Evolutionary conservation across 2,113 vertebrate species (phyloP), one percentile per base, ranked within the genome.

Genomic region (Phaethon lepturus): DNA sequence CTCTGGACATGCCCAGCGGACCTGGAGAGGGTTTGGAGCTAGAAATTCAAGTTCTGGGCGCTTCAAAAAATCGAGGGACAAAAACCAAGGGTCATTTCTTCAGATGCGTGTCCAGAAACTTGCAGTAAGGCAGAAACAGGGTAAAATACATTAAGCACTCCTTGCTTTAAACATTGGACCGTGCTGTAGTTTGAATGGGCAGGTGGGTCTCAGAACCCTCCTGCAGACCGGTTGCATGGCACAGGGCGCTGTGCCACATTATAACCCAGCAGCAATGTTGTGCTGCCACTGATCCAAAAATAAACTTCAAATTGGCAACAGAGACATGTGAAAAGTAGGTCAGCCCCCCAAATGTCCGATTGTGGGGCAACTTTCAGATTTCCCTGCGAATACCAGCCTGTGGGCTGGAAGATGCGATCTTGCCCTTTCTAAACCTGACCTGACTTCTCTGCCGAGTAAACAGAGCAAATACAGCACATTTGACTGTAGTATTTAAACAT

Each of bases 331-430:
- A 55, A 91, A 97, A 95, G 73, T 97, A 95, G 97, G 93, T 94
- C 94, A 94, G 89, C 50, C 91, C 95, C 94, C 86, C 20, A 58
- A 95, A 93, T 1, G 42, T 91, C 84, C 55, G 77, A 91, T 6
- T 81, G 95, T 66, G 77, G 79, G 91, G 84, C 91, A 94, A 67
- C 91, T 89, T 79, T 97, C 89, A 96, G 84, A 96, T 93, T 80
- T 95, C 89, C 71, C 86, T 7, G 66, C 0, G 3, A 94, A 68
- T 45, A 91, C 47, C 89, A 94, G 86, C 89, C 95, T 91, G 86
- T 66, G 78, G 93, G 93, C 83, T 89, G 93, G 63, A 82, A 80
- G 85, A 96, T 90, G 50, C 55, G 89, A 90, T 91, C 94, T 69
- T 82, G 86, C 66, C 91, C 89, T 87, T 95, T 95, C 87, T 83